Evolutionary conservation across 1,140 invertebrate species (phyloP).

Genomic region (Anastrepha obliqua): DNA sequence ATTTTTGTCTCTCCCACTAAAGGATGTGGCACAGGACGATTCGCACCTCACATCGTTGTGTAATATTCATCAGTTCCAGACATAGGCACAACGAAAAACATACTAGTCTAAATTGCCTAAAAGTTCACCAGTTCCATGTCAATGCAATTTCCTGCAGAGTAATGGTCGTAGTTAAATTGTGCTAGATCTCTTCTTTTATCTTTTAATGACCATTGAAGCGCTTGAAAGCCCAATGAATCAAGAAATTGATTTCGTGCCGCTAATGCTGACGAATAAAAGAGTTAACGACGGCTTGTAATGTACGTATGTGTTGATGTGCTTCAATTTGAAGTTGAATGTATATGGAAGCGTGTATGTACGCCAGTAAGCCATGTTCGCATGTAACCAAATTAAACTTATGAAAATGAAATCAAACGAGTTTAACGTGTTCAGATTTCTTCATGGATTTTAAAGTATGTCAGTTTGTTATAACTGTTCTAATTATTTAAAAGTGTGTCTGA

Average conservation of each 20-base stretch:
- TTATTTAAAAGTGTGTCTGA: conserved; percentile 28
- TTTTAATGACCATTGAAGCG: conserved; percentile 38
- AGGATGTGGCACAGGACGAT: too few relatives aligned
- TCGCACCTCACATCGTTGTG: too few relatives aligned
- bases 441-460: neutral
- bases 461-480: conserved; percentile 16
- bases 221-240: conserved; percentile 31
- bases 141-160: neutral
- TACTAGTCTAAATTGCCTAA: too few relatives aligned
- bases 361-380: neutral
- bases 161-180: conserved; percentile 33
- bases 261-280: conserved; percentile 9
- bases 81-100: too few relatives aligned
- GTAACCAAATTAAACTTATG: conserved; percentile 42
- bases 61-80: too few relatives aligned
- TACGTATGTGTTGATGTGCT: neutral
- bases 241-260: conserved; percentile 49
- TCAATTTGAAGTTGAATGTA: neutral
- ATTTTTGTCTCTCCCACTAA: too few relatives aligned
- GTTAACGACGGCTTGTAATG: neutral
- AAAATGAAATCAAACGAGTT: conserved; percentile 31
- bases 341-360: neutral
- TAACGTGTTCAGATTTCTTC: conserved; percentile 11
- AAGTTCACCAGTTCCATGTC: too few relatives aligned
- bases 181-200: conserved; percentile 24